phyloP scores from a whole-genome alignment of 2,113 vertebrate species.

The Deroptyus accipitrinus region DNA sequence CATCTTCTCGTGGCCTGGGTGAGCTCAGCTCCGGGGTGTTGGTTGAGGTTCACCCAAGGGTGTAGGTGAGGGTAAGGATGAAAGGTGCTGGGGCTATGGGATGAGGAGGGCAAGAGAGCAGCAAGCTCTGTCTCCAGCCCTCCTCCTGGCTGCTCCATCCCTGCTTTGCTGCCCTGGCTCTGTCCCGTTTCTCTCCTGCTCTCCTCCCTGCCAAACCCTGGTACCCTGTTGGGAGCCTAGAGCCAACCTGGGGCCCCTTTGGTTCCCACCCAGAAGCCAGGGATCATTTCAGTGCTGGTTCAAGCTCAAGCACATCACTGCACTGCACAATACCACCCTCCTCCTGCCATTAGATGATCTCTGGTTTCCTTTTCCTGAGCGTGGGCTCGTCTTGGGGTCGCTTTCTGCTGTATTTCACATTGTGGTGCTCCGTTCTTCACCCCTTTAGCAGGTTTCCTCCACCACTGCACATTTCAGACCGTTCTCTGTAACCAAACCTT shows the following conservation, averaged over 20 bases:
- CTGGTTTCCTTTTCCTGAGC: neutral
- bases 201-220: neutral
- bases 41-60: neutral
- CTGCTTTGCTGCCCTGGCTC: neutral
- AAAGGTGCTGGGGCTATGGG: neutral
- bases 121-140: neutral
- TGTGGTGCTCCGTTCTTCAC: neutral
- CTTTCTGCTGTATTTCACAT: neutral
- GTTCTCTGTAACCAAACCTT: neutral
- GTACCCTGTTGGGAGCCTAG: rapidly evolving
- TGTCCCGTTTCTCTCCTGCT: neutral
- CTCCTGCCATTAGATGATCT: neutral
- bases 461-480: rapidly evolving
- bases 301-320: neutral
- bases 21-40: neutral
- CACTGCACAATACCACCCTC: neutral
- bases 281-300: neutral
- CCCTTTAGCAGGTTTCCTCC: neutral
- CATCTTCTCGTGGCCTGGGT: neutral
- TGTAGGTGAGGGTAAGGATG: neutral
- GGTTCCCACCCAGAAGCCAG: neutral
- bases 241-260: neutral
- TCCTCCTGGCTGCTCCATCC: neutral
- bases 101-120: neutral
- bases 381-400: neutral